Evolutionary conservation across 1,140 invertebrate genomes (phyloP).

Genomic region (Lepidotrigona ventralis): DNA sequence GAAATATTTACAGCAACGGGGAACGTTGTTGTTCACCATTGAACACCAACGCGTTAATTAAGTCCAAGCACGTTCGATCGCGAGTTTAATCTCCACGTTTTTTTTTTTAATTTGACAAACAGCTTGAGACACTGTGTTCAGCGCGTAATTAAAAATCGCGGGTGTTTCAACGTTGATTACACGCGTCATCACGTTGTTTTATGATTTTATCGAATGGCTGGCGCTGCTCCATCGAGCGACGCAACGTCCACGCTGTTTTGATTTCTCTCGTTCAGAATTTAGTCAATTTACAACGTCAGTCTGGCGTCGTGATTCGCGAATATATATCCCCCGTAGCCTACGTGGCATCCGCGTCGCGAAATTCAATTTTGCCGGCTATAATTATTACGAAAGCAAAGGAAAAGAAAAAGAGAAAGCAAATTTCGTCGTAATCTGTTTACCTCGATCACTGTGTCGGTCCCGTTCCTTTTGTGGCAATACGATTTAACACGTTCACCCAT

Average conservation of each 20-base stretch:
- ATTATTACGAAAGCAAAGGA: background rate
- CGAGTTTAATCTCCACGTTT: too few species aligned
- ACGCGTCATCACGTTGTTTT: too few species aligned
- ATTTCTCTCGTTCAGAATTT: background rate
- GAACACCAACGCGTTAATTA: too few species aligned
- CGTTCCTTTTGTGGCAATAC: background rate
- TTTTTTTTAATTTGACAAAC: too few species aligned
- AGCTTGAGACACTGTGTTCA: background rate
- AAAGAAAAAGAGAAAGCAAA: background rate
- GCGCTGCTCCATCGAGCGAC: too few species aligned
- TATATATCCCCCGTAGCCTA: too few species aligned
- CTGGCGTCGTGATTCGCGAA: too few species aligned
- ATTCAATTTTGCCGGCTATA: background rate
- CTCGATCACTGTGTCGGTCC: background rate
- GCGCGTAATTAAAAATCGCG: background rate
- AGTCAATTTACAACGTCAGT: background rate
- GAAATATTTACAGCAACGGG: too few species aligned
- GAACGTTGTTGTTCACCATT: too few species aligned
- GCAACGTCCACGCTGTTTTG: too few species aligned
- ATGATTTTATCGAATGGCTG: too few species aligned
- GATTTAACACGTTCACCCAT: slow-evolving; percentile 37
- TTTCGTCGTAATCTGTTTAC: background rate
- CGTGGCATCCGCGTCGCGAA: background rate
- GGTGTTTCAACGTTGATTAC: background rate
- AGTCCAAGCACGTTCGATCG: too few species aligned